Evolutionary conservation across 2,113 vertebrate species (phyloP), one percentile per base, ranked within the genome.

Genomic region (Ctenomys sociabilis): DNA sequence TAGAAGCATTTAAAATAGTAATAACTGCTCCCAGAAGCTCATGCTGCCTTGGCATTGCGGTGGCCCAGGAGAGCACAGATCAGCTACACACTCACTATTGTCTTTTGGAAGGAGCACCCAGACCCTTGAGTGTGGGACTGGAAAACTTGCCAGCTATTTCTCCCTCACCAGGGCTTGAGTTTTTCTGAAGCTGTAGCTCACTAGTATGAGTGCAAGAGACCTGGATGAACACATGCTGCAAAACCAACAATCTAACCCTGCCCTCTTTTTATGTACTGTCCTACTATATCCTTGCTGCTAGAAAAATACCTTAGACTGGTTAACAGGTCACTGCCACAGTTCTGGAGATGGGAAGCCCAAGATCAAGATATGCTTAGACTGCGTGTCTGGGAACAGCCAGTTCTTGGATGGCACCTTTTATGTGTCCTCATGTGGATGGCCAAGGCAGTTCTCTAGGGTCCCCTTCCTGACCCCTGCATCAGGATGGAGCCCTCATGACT

Each of bases 1-100:
- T 0, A 95, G 78, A 94, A 30, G 64, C 77, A 59, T 19, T 16
- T 45, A 35, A 75, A 97, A 90, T 32, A 87, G 54, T 37, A 75
- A 61, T 57, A 86, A 43, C 49, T 28, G 66, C 91, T 95, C 84
- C 81, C 32, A 1, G 37, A 24, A 91, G 91, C 66, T 28, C 61
- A 5, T 8, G 91, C 84, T 88, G 49, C 17, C 21, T 35, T 90
- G 59, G 81, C 5, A 17, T 75, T 78, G n/a, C 13, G 66, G 77
- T 17, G 87, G 54, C 32, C 96, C 94, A 91, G 54, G 54, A 49
- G 80, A 49, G 80, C 63, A 43, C 21, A 86, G 43, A 9, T n/a
- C 13, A 0, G 0, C 8, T 0, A 68, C 54, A 0, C 3, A 1
- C 13, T 7, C 2, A 0, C 0, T 4, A 5, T 0, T 2, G 3